Conservation (phyloP, 1,140 invertebrate species). For the Rhagoletis pomonella region DNA sequence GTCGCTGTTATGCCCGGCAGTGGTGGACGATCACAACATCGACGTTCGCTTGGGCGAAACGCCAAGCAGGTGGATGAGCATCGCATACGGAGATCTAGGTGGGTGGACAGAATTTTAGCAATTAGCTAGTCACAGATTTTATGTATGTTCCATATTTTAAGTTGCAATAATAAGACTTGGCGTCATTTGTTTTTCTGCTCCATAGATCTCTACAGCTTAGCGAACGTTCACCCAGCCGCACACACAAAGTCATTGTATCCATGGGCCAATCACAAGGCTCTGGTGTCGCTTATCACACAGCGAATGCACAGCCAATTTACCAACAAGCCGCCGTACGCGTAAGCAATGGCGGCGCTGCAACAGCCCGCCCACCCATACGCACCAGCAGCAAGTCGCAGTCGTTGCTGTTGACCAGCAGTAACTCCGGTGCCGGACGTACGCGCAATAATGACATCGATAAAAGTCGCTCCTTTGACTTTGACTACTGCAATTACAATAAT, state of each 20-base stretch:
- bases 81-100: constrained; percentile 72
- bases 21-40: constrained; percentile 55
- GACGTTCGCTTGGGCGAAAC: constrained; percentile 60
- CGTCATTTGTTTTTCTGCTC: constrained; percentile 41
- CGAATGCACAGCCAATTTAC: constrained; percentile 61
- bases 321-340: constrained; percentile 59
- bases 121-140: not conserved
- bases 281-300: not conserved
- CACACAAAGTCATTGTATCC: constrained; percentile 66
- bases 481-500: constrained; percentile 66
- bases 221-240: constrained; percentile 71
- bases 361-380: constrained; percentile 63
- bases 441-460: constrained; percentile 68
- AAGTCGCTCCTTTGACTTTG: constrained; percentile 71
- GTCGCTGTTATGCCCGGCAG: constrained; percentile 15
- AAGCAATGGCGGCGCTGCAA: not conserved
- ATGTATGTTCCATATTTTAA: not conserved
- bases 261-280: constrained; percentile 59
- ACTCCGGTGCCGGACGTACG: constrained; percentile 53
- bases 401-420: constrained; percentile 54
- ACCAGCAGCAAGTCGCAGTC: constrained; percentile 57
- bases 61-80: constrained; percentile 70
- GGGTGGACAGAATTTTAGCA: not conserved
- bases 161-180: not conserved
- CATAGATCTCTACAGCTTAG: constrained; percentile 70